Percentiles rank a stretch among this genome's conserved stretches.
Evolutionary conservation across 37 sponge, comb jelly and placozoan genomes (phyloP).

Genomic region (Ianthella basta): DNA sequence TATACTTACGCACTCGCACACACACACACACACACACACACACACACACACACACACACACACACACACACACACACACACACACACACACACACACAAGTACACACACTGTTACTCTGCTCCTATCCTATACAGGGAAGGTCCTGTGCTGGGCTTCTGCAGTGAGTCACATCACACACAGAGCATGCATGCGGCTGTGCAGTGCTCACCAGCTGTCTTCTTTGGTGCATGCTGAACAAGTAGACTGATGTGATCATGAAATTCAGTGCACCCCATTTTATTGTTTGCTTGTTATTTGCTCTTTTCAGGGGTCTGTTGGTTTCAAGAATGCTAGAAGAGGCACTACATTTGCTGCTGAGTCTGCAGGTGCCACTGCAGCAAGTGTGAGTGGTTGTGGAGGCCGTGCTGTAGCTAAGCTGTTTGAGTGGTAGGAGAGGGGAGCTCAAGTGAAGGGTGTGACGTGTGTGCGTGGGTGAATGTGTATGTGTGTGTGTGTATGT

Average conservation of each 20-base stretch:
- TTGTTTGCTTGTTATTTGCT: neutral
- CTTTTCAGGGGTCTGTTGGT: slow-evolving; percentile 66
- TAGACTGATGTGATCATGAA: too few relatives aligned
- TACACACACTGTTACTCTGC: neutral
- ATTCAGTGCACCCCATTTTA: too few relatives aligned
- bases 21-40: too few relatives aligned
- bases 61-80: too few relatives aligned
- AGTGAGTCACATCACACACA: slow-evolving; percentile 43
- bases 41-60: too few relatives aligned
- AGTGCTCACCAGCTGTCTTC: neutral
- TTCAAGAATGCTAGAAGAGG: slow-evolving; percentile 72
- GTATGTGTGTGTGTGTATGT: neutral
- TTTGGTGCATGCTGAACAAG: neutral
- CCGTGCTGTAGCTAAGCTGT: too few relatives aligned
- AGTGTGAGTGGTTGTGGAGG: slow-evolving; percentile 27
- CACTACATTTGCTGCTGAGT: slow-evolving; percentile 83
- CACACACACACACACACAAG: too few relatives aligned
- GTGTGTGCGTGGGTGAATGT: too few relatives aligned
- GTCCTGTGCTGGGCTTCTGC: slow-evolving; percentile 79
- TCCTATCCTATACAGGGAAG: slow-evolving; percentile 28
- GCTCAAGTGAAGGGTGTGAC: too few relatives aligned
- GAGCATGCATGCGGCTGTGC: neutral
- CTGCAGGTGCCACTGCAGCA: slow-evolving; percentile 74
- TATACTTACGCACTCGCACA: too few relatives aligned
- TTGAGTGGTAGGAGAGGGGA: too few relatives aligned